Conservation (phyloP, 2,888 invertebrate genomes). For the Leistus spinibarbis region DNA sequence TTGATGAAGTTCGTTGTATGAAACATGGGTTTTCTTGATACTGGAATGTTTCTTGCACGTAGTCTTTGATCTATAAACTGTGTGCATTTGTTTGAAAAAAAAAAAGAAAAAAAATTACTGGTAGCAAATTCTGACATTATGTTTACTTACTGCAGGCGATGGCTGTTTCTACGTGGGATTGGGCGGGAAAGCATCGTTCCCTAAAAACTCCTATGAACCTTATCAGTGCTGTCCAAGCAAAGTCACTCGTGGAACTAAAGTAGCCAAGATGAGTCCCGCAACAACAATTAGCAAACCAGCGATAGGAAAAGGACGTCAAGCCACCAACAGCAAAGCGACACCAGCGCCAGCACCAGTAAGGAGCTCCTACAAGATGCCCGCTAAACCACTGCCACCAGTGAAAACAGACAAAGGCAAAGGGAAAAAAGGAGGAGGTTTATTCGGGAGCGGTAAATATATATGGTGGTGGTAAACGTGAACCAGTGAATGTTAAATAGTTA, state of each 20-base stretch:
- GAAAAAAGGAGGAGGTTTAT: constrained; percentile 74
- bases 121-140: constrained; percentile 66
- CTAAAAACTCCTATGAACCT: constrained; percentile 81
- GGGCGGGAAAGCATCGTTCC: constrained; percentile 81
- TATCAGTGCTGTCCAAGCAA: constrained; percentile 92
- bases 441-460: constrained; percentile 82
- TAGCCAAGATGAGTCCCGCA: constrained; percentile 73
- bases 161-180: constrained; percentile 96
- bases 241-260: constrained; percentile 78
- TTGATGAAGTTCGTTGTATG: background rate
- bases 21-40: constrained; percentile 28
- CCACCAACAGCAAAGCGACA: constrained; percentile 45
- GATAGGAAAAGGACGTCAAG: constrained; percentile 44
- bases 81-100: constrained; percentile 33
- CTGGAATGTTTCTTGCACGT: constrained; percentile 44
- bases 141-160: constrained; percentile 95
- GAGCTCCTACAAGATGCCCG: constrained; percentile 30
- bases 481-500: constrained; percentile 41
- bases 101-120: background rate
- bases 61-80: constrained; percentile 20
- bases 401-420: constrained; percentile 68
- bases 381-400: constrained; percentile 51
- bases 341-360: constrained; percentile 42
- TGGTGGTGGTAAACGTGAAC: constrained; percentile 72
- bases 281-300: constrained; percentile 48